Conservation (phyloP, 2,113 vertebrate genomes). For the Hucho hucho region DNA sequence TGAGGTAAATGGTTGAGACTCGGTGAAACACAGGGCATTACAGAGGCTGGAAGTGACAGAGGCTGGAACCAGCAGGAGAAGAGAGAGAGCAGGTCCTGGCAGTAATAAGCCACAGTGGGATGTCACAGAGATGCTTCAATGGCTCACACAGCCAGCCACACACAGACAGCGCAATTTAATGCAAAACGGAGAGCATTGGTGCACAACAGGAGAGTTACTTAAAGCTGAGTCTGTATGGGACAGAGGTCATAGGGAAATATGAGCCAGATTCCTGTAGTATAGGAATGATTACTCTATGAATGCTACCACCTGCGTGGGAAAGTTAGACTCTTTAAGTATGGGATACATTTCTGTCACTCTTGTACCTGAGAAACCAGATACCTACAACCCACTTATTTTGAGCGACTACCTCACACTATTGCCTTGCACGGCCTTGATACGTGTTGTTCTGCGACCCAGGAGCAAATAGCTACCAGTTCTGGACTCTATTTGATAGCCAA, state of each 20-base stretch:
- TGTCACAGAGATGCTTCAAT: conserved; percentile 47
- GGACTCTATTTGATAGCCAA: conserved; percentile 33
- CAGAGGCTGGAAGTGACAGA: conserved; percentile 38
- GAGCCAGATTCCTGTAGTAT: conserved; percentile 7
- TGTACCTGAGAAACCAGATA: neutral
- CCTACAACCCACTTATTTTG: conserved; percentile 3
- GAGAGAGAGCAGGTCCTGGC: conserved; percentile 46
- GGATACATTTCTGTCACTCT: neutral
- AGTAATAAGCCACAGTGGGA: conserved; percentile 70
- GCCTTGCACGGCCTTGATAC: neutral
- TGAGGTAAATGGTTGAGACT: conserved; percentile 63
- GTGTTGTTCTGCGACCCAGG: conserved; percentile 24
- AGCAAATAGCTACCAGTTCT: conserved; percentile 23
- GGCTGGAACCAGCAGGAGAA: conserved; percentile 45
- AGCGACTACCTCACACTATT: neutral
- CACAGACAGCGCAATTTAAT: conserved; percentile 57
- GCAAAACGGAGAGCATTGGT: conserved; percentile 35
- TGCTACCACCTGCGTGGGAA: neutral
- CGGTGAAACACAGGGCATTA: conserved; percentile 52
- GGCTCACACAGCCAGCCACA: conserved; percentile 35
- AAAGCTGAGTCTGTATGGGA: conserved; percentile 18
- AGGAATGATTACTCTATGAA: conserved; percentile 8
- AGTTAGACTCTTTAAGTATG: neutral
- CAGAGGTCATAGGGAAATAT: conserved; percentile 17
- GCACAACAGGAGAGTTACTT: conserved; percentile 21